A percentile compares a stretch with the other conserved stretches of the same genome.
Conservation (phyloP, 2,888 invertebrate genomes). For the Syrphus vitripennis region DNA sequence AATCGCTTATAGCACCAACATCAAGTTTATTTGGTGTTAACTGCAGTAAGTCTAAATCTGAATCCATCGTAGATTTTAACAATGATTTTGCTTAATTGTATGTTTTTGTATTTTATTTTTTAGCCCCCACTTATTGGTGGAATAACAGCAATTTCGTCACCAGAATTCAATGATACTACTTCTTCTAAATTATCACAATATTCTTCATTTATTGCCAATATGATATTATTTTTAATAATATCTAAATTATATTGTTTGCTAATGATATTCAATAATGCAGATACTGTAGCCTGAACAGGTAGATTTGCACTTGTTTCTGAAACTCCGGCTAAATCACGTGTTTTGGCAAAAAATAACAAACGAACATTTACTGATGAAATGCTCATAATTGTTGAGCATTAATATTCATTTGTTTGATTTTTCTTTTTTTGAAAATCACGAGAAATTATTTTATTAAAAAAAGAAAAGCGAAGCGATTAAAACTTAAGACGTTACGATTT, state of each 20-base stretch:
- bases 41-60: slow-evolving; percentile 86
- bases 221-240: slow-evolving; percentile 86
- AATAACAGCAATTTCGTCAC: slow-evolving; percentile 94
- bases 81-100: neutral
- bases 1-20: slow-evolving; percentile 85
- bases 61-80: neutral
- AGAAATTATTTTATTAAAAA: no score
- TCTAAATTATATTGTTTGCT: slow-evolving; percentile 85
- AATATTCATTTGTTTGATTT: neutral
- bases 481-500: neutral
- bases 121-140: slow-evolving; percentile 97
- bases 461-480: neutral
- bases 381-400: slow-evolving; percentile 45
- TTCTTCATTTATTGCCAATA: slow-evolving; percentile 92
- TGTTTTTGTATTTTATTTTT: slow-evolving; percentile 60
- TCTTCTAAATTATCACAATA: slow-evolving; percentile 84
- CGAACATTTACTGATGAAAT: slow-evolving; percentile 82
- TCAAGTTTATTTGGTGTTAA: slow-evolving; percentile 86
- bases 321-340: slow-evolving; percentile 90
- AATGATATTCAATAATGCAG: slow-evolving; percentile 84
- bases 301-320: slow-evolving; percentile 83
- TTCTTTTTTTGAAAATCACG: neutral
- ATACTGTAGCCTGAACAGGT: slow-evolving; percentile 82
- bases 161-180: slow-evolving; percentile 83
- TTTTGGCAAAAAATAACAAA: slow-evolving; percentile 94